A percentile compares a stretch with the other conserved stretches of the same genome.
Conservation (phyloP, 2,113 vertebrate genomes). For the Pseudorasbora parva region DNA sequence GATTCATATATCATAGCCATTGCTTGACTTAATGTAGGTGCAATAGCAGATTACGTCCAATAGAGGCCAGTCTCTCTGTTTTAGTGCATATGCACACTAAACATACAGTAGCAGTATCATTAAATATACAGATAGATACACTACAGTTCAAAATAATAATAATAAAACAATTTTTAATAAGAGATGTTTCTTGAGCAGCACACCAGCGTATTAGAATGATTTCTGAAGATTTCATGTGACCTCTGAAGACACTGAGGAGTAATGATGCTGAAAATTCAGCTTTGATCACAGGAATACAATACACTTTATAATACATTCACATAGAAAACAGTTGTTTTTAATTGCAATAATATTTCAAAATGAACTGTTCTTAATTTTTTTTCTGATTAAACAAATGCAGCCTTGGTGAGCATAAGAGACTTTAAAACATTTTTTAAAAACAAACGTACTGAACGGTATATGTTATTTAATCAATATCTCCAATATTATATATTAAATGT, state of each 20-base stretch:
- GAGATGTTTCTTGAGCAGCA: too few species aligned
- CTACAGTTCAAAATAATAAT: not conserved
- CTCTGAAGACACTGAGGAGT: too few species aligned
- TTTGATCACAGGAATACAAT: not conserved
- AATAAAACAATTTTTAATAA: too few species aligned
- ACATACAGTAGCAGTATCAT: not conserved
- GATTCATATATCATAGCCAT: not conserved
- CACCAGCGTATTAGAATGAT: too few species aligned
- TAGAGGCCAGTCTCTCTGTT: conserved; percentile 54
- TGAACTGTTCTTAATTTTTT: not conserved
- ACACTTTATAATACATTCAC: not conserved
- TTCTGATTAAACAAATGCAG: not conserved
- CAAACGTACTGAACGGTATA: not conserved
- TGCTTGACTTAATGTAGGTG: conserved; percentile 9
- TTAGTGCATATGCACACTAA: not conserved
- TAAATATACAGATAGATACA: not conserved
- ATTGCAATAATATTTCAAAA: not conserved
- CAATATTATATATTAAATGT: not conserved
- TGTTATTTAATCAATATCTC: not conserved
- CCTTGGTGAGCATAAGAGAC: not conserved
- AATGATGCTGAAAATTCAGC: too few species aligned
- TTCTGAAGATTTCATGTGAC: too few species aligned
- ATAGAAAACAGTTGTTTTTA: not conserved
- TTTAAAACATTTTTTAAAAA: not conserved
- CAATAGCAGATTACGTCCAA: conserved; percentile 53